phyloP scores from a whole-genome alignment of 2,113 vertebrate species.

The Isurus oxyrinchus region DNA sequence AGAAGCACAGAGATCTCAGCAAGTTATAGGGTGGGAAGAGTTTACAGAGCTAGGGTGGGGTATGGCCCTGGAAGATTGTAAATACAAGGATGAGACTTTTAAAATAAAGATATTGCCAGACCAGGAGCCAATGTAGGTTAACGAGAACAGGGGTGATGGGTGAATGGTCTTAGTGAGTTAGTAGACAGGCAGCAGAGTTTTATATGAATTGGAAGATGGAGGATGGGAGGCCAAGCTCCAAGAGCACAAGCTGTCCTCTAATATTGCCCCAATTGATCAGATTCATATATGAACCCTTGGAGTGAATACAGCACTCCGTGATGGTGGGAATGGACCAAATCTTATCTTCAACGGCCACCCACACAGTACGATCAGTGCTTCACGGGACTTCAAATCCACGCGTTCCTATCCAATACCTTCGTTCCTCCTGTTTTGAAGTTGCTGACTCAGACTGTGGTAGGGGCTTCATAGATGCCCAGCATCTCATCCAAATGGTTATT shows the following conservation, averaged over 20 bases:
- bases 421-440: neutral
- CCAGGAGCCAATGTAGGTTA: neutral
- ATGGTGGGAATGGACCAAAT: neutral
- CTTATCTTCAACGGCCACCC: neutral
- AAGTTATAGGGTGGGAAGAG: neutral
- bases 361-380: neutral
- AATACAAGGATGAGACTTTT: too few relatives aligned
- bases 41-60: too few relatives aligned
- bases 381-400: neutral
- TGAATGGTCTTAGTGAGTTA: neutral
- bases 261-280: neutral
- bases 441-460: neutral
- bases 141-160: neutral
- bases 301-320: neutral
- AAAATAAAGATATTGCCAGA: neutral
- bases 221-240: neutral
- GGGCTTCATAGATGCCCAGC: neutral
- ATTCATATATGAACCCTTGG: neutral
- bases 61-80: too few relatives aligned
- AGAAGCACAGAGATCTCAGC: neutral
- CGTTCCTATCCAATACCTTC: neutral
- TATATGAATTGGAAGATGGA: neutral
- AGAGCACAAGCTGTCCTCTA: neutral
- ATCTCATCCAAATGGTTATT: neutral
- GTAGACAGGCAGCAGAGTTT: too few relatives aligned